These are phyloP conservation scores for Standfussiana lucernea DNA, from an alignment of 2,888 invertebrate genomes.

Conservation along the genomic window DNA sequence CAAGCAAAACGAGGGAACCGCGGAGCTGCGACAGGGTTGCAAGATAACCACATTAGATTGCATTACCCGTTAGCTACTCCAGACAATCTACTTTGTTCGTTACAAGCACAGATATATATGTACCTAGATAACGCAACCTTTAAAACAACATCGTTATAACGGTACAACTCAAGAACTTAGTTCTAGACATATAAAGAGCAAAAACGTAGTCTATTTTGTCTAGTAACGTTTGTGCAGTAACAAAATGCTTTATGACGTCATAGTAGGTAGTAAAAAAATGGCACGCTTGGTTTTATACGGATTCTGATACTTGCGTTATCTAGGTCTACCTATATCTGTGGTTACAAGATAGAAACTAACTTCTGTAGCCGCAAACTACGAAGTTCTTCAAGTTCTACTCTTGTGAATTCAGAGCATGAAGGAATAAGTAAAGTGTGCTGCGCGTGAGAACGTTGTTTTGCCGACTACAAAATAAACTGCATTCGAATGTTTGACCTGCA, in stretches of 20 bases:
- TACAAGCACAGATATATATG: too few relatives aligned
- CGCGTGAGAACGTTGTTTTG: background rate
- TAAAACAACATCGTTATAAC: too few relatives aligned
- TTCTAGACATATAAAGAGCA: too few relatives aligned
- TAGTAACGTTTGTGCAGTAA: too few relatives aligned
- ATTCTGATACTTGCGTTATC: too few relatives aligned
- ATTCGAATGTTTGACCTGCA: background rate
- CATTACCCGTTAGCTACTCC: conserved; percentile 11
- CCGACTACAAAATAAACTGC: background rate
- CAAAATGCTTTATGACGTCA: too few relatives aligned
- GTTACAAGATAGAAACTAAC: conserved; percentile 23
- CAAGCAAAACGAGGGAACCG: background rate
- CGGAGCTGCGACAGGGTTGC: background rate
- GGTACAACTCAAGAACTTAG: too few relatives aligned
- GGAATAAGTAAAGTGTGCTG: background rate
- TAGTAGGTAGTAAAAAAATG: too few relatives aligned
- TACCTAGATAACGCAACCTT: too few relatives aligned
- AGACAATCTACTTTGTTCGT: conserved; percentile 21
- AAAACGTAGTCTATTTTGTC: too few relatives aligned
- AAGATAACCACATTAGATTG: conserved; percentile 18
- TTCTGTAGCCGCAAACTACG: background rate
- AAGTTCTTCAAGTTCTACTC: conserved; percentile 10
- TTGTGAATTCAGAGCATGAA: conserved; percentile 5
- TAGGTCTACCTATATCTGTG: too few relatives aligned
- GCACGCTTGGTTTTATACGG: too few relatives aligned